These are phyloP conservation scores for Penaeus monodon DNA, from an alignment of 2,888 invertebrate genomes.

Conservation along the genomic window DNA sequence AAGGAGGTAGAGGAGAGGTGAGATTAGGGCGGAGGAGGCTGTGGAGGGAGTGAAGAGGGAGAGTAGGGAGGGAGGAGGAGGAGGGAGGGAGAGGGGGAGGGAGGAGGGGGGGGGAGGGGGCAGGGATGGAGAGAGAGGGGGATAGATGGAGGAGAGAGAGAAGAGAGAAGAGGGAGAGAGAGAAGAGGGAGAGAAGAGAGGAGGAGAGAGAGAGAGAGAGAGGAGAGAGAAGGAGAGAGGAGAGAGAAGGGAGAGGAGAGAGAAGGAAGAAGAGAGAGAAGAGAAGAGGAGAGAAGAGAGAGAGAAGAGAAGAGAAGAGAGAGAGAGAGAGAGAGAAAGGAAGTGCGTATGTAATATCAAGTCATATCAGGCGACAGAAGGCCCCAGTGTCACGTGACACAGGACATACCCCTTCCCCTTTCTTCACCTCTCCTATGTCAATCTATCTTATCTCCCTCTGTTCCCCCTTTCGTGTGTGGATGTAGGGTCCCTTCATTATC, in stretches of 20 bases:
- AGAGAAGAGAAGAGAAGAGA: background rate
- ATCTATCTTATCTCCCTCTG: background rate
- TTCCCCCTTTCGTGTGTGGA: background rate
- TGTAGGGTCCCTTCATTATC: too few relatives aligned
- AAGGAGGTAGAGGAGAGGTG: background rate
- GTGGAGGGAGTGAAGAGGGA: background rate
- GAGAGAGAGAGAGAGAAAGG: background rate
- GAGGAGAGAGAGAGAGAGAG: background rate
- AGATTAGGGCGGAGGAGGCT: background rate
- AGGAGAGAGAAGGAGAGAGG: background rate
- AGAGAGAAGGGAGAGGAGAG: background rate
- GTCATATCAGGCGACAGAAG: background rate
- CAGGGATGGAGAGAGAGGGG: background rate
- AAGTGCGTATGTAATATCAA: background rate
- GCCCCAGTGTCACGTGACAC: slow-evolving; percentile 4
- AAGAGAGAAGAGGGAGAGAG: background rate
- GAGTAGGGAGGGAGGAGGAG: background rate
- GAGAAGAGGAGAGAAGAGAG: background rate
- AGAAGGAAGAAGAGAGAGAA: background rate
- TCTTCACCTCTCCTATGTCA: background rate
- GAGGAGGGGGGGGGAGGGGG: background rate
- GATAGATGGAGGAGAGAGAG: background rate
- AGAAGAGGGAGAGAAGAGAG: background rate
- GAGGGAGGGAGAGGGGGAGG: background rate
- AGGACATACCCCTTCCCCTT: slow-evolving; percentile 5